phyloP scores from a whole-genome alignment of 1,140 invertebrate species.

The Drosophila nigrodunni region DNA sequence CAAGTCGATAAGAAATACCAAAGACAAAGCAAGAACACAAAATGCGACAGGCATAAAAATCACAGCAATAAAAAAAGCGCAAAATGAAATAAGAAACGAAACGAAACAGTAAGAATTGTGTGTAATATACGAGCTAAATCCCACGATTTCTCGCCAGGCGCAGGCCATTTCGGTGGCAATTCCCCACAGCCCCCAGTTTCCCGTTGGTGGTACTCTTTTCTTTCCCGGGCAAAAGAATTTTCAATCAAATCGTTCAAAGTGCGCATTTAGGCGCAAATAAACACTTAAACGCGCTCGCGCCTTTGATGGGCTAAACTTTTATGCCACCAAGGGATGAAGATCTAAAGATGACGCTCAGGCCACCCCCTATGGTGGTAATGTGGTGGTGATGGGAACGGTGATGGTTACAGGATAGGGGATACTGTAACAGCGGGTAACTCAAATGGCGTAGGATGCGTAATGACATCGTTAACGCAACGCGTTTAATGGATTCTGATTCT shows the following conservation, averaged over 20 bases:
- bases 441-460: slow-evolving; percentile 60
- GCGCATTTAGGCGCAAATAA: slow-evolving; percentile 83
- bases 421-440: slow-evolving; percentile 27
- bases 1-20: slow-evolving; percentile 1
- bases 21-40: slow-evolving; percentile 29
- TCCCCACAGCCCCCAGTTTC: background rate
- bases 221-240: slow-evolving; percentile 56
- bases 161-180: slow-evolving; percentile 31
- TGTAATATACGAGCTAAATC: slow-evolving; percentile 47
- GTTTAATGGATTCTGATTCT: slow-evolving; percentile 62
- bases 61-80: slow-evolving; percentile 67
- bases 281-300: slow-evolving; percentile 81
- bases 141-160: slow-evolving; percentile 33
- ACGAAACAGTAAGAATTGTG: slow-evolving; percentile 39
- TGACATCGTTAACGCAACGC: slow-evolving; percentile 76
- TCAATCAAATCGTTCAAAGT: slow-evolving; percentile 82
- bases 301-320: slow-evolving; percentile 76
- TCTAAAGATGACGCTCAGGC: slow-evolving; percentile 19
- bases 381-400: background rate
- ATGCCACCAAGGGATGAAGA: slow-evolving; percentile 52
- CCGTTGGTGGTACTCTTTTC: background rate
- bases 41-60: slow-evolving; percentile 61
- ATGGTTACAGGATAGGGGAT: background rate
- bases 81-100: slow-evolving; percentile 37
- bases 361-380: background rate